Conservation (phyloP, 2,797 vertebrate genomes). For the Holocentrus rufus region DNA sequence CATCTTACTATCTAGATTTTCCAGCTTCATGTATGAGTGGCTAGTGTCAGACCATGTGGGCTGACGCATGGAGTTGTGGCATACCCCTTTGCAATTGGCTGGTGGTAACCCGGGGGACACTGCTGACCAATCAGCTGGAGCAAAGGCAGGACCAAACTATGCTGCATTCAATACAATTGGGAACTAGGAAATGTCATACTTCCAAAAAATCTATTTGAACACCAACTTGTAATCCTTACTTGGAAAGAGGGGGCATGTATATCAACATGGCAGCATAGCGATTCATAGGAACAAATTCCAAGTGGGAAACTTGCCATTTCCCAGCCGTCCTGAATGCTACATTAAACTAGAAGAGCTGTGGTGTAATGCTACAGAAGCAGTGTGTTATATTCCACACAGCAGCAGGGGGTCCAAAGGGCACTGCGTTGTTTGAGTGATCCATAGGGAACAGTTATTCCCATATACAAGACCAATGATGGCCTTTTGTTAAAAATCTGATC, state of each 20-base stretch:
- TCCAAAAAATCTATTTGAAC: too few relatives aligned
- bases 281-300: too few relatives aligned
- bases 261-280: too few relatives aligned
- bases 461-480: neutral
- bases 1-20: neutral
- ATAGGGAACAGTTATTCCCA: slow-evolving; percentile 2
- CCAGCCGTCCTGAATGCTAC: too few relatives aligned
- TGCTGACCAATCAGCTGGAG: slow-evolving; percentile 45
- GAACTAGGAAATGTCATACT: too few relatives aligned
- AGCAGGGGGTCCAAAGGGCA: slow-evolving; percentile 55
- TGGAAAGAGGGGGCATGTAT: too few relatives aligned
- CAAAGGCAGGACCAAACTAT: neutral
- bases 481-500: neutral
- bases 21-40: neutral
- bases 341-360: slow-evolving; percentile 33
- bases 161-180: too few relatives aligned
- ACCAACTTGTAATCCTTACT: too few relatives aligned
- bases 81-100: slow-evolving; percentile 45
- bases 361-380: slow-evolving; percentile 38
- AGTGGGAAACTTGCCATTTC: too few relatives aligned
- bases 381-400: slow-evolving; percentile 6
- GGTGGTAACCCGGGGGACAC: slow-evolving; percentile 7
- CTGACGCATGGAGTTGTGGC: slow-evolving; percentile 17
- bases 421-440: slow-evolving; percentile 49
- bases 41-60: slow-evolving; percentile 34